These are phyloP conservation scores for Stichodactyla mertensii DNA, from an alignment of 64 coral and sea anemone genomes.

Conservation along the genomic window DNA sequence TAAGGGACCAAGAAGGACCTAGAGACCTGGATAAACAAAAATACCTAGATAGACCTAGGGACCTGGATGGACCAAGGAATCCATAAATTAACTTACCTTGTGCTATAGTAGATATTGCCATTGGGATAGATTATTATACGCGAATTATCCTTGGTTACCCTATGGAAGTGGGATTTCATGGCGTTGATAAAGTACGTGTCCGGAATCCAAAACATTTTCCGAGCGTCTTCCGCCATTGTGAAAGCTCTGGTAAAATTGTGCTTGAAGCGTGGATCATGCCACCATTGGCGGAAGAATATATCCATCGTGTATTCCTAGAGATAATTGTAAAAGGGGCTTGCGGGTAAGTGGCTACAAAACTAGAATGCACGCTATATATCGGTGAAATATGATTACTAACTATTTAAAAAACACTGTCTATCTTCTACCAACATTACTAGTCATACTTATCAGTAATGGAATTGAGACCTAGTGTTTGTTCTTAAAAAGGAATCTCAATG, in stretches of 20 bases:
- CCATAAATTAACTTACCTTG: slow-evolving; percentile 8
- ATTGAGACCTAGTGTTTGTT: too few species aligned
- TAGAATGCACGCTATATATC: too few species aligned
- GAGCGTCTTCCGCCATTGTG: slow-evolving; percentile 52
- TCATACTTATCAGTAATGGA: too few species aligned
- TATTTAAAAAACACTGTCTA: too few species aligned
- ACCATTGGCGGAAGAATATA: slow-evolving; percentile 67
- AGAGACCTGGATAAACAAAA: too few species aligned
- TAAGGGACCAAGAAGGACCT: too few species aligned
- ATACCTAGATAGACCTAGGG: too few species aligned
- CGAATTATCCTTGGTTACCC: slow-evolving; percentile 49
- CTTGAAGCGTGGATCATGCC: slow-evolving; percentile 51
- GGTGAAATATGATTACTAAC: too few species aligned
- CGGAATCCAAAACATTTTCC: slow-evolving; percentile 51
- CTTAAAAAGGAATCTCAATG: too few species aligned
- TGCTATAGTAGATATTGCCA: slow-evolving; percentile 52
- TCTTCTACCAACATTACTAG: too few species aligned
- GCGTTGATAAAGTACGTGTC: slow-evolving; percentile 65
- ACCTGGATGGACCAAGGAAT: too few species aligned
- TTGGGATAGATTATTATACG: slow-evolving; percentile 42
- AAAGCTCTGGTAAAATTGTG: slow-evolving; percentile 44
- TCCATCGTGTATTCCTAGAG: slow-evolving; percentile 58
- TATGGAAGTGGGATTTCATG: slow-evolving; percentile 39
- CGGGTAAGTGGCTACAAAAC: neutral
- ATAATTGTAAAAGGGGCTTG: neutral